phyloP scores from a whole-genome alignment of 2,888 invertebrate genomes.

The Leptinotarsa haldemani region DNA sequence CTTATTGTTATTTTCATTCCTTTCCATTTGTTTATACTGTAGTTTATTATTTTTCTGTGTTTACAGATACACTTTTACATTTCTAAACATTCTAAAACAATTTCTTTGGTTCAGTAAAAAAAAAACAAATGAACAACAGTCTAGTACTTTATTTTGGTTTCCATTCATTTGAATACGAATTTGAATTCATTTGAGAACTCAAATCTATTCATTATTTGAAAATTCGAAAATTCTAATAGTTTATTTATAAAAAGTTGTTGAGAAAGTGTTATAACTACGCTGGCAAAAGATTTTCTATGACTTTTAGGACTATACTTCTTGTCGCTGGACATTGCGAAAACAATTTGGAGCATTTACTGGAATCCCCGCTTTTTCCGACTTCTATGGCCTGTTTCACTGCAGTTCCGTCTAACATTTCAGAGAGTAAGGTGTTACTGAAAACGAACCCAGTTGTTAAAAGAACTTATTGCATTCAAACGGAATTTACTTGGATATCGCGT shows the following conservation, averaged over 20 bases:
- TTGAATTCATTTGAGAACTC: too few species aligned
- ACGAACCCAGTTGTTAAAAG: conserved; percentile 7
- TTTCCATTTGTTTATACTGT: too few species aligned
- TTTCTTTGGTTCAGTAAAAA: too few species aligned
- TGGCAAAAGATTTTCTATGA: conserved; percentile 77
- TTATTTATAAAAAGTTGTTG: background rate
- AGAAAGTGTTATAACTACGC: conserved; percentile 46
- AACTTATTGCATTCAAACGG: conserved; percentile 9
- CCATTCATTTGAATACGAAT: too few species aligned
- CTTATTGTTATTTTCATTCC: too few species aligned
- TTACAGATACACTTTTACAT: too few species aligned
- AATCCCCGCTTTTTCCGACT: conserved; percentile 69
- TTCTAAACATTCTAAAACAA: too few species aligned
- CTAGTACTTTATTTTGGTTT: too few species aligned
- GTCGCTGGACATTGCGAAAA: conserved; percentile 78
- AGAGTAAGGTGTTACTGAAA: conserved; percentile 74
- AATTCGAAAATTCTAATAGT: background rate
- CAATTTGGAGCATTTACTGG: conserved; percentile 71
- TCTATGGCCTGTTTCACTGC: conserved; percentile 78
- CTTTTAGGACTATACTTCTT: conserved; percentile 75
- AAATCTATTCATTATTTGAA: too few species aligned
- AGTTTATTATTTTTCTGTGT: too few species aligned
- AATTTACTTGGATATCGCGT: conserved; percentile 73
- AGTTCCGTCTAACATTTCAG: conserved; percentile 78
- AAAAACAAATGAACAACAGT: too few species aligned